phyloP scores from a whole-genome alignment of 1,140 invertebrate species.

The Vanessa atalanta region DNA sequence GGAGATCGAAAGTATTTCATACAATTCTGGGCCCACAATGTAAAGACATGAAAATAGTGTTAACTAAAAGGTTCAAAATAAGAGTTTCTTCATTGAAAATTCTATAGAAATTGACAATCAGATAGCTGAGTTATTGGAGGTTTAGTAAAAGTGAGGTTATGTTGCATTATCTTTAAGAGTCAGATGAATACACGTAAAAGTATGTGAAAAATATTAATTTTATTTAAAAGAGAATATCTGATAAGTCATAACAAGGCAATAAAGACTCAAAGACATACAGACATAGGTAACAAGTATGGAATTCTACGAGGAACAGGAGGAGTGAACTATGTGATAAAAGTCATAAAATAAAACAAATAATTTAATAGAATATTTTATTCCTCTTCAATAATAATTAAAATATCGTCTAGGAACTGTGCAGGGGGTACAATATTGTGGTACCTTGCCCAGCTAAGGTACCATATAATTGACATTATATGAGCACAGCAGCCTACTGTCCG shows the following conservation, averaged over 20 bases:
- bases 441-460: conserved; percentile 31
- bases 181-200: too few relatives aligned
- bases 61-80: neutral
- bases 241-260: conserved; percentile 2
- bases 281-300: neutral
- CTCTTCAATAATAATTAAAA: conserved; percentile 25
- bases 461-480: conserved; percentile 31
- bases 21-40: neutral
- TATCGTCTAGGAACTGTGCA: conserved; percentile 12
- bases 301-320: neutral
- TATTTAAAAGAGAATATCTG: conserved; percentile 5
- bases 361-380: conserved; percentile 25
- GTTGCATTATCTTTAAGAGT: conserved; percentile 6
- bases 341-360: conserved; percentile 1
- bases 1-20: conserved; percentile 6
- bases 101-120: conserved; percentile 15
- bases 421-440: conserved; percentile 21
- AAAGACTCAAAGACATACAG: neutral
- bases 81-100: neutral
- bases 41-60: neutral
- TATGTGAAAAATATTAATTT: neutral
- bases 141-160: neutral
- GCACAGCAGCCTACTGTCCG: conserved; percentile 23
- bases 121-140: neutral
- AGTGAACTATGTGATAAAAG: neutral